Percentiles rank a stretch among this genome's conserved stretches.
phyloP scores from a whole-genome alignment of 2,888 invertebrate species.

The Gnatocerus cornutus region DNA sequence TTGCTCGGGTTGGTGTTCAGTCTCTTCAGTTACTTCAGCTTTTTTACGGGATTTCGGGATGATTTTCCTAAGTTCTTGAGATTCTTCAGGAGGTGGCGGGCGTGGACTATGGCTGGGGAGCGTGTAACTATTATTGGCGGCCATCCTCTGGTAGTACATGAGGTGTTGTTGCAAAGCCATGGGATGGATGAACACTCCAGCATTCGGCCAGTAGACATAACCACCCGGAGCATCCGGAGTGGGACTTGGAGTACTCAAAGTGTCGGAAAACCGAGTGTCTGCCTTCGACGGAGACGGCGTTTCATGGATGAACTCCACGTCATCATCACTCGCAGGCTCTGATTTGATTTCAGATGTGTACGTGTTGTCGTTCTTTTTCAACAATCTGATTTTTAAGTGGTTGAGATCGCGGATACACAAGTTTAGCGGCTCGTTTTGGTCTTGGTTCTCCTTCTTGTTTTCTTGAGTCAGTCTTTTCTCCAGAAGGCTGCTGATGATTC shows the following conservation, averaged over 20 bases:
- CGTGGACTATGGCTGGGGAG: conserved; percentile 62
- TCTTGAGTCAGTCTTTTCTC: conserved; percentile 82
- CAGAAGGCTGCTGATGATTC: conserved; percentile 80
- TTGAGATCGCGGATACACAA: conserved; percentile 86
- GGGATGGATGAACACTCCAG: conserved; percentile 83
- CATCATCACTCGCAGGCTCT: conserved; percentile 75
- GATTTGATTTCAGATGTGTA: conserved; percentile 78
- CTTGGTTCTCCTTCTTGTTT: conserved; percentile 67
- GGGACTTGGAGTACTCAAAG: conserved; percentile 70
- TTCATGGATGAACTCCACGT: conserved; percentile 70
- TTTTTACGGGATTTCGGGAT: conserved; percentile 65
- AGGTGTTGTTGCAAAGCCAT: conserved; percentile 82
- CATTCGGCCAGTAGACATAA: conserved; percentile 82
- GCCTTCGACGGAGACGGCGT: conserved; percentile 63
- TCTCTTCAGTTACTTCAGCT: conserved; percentile 56
- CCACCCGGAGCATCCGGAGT: conserved; percentile 70
- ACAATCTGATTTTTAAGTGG: conserved; percentile 78
- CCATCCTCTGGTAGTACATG: conserved; percentile 83
- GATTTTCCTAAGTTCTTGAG: conserved; percentile 67
- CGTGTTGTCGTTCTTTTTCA: conserved; percentile 76
- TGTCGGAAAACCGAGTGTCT: conserved; percentile 53
- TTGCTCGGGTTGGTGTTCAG: conserved; percentile 69
- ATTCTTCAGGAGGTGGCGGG: conserved; percentile 57
- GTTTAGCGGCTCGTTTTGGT: conserved; percentile 85
- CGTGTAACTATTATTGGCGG: conserved; percentile 72